Evolutionary conservation across 2,888 invertebrate species (phyloP), one percentile per base, ranked within the genome.

Genomic region (Ceriagrion tenellum): DNA sequence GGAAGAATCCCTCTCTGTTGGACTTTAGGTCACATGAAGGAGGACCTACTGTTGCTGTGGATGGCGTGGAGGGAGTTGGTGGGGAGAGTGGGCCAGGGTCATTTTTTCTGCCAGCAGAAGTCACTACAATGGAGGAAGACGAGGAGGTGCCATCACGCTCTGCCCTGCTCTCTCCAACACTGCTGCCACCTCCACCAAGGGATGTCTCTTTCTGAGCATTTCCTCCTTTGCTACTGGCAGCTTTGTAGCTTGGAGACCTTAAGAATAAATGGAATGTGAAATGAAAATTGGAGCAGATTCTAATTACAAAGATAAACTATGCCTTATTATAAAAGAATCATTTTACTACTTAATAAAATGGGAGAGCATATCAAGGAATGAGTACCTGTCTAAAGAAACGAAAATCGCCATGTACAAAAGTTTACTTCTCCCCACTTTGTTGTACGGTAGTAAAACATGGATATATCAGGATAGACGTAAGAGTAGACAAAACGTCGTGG

Each of bases 181-280:
- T 59, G 30, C 88, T 90, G 6, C 89, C 95, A n/a, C 95, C 95
- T n/a, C 95, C 95, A 74, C 90, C 95, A 95, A 56, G 55, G 40
- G 95, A 69, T 26, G 97, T 95, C 97, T 97, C 95, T 97, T 97
- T 91, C 13, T 95, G 95, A 47, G 95, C 95, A 96, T 97, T 96
- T 13, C 97, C 97, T 90, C 97, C 97, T 96, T 97, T 97, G 96
- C 97, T 97, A 95, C 95, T 95, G 89, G 97, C 97, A 96, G 97
- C 97, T 96, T 98, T 98, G 96, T 98, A 98, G 96, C 98, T 98
- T 89, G 98, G 98, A 88, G 98, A 98, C 97, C 98, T 98, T 97
- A 96, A 96, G 96, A 97, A 95, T 74, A 93, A 95, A 93, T 69
- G 47, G 20, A 3, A 55, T 59, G 18, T 59, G 2, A 59, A 59